Conservation (phyloP, 1,140 invertebrate species). For the Thaumatotibia leucotreta region DNA sequence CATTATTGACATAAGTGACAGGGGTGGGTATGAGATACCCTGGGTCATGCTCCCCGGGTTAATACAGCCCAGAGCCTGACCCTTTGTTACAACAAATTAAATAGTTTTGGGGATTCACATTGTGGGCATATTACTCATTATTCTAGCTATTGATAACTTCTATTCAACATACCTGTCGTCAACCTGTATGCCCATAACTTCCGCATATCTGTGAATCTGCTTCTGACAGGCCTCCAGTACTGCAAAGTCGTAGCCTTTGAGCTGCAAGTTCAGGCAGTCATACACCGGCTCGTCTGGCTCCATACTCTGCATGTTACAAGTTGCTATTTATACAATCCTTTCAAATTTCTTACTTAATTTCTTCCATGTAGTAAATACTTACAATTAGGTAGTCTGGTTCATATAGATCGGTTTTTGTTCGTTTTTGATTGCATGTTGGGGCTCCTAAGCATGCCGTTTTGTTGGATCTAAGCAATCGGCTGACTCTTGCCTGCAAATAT, state of each 20-base stretch:
- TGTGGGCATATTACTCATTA: too few relatives aligned
- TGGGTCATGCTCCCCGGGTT: too few relatives aligned
- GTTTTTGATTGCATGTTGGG: slow-evolving; percentile 27
- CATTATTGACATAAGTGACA: too few relatives aligned
- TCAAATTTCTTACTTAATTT: neutral
- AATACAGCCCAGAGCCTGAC: too few relatives aligned
- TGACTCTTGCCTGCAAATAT: neutral
- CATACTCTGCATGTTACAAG: slow-evolving; percentile 73
- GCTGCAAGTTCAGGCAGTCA: slow-evolving; percentile 85
- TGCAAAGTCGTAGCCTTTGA: slow-evolving; percentile 89
- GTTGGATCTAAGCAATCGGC: neutral
- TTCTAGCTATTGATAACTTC: neutral
- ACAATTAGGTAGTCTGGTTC: slow-evolving; percentile 66
- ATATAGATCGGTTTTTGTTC: slow-evolving; percentile 56
- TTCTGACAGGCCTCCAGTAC: slow-evolving; percentile 88
- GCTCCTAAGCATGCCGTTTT: neutral
- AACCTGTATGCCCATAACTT: slow-evolving; percentile 85
- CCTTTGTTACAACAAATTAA: too few relatives aligned
- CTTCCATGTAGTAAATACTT: slow-evolving; percentile 28
- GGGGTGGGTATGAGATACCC: too few relatives aligned
- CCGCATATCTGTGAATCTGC: slow-evolving; percentile 84
- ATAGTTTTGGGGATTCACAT: too few relatives aligned
- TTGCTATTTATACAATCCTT: slow-evolving; percentile 3
- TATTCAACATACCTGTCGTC: slow-evolving; percentile 80
- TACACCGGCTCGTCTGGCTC: slow-evolving; percentile 84